Conservation (phyloP, 64 coral and sea anemone genomes). For the Actinia equina region DNA sequence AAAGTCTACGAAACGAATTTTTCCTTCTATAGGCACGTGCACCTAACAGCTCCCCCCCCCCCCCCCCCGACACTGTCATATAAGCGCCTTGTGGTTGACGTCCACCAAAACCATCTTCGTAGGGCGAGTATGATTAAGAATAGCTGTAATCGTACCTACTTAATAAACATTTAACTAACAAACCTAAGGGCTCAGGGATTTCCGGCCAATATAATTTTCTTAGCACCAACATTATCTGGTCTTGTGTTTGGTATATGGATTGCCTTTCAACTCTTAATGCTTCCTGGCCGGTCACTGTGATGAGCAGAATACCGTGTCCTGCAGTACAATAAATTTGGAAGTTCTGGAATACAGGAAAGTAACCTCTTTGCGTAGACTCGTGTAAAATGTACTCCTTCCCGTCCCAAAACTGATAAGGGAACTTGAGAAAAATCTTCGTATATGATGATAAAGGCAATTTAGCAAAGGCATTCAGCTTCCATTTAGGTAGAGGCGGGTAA, state of each 20-base stretch:
- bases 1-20: too few species aligned
- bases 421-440: slow-evolving; percentile 62
- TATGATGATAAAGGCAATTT: slow-evolving; percentile 40
- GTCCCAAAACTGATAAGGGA: slow-evolving; percentile 52
- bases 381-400: slow-evolving; percentile 17
- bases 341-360: slow-evolving; percentile 52
- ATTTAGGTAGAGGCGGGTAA: slow-evolving; percentile 21
- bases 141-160: too few species aligned
- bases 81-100: too few species aligned
- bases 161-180: too few species aligned
- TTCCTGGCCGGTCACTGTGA: slow-evolving; percentile 34
- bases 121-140: too few species aligned
- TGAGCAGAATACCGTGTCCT: not conserved
- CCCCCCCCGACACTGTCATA: too few species aligned
- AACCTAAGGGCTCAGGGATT: slow-evolving; percentile 27
- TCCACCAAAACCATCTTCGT: too few species aligned
- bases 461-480: slow-evolving; percentile 48
- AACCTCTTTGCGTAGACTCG: slow-evolving; percentile 11
- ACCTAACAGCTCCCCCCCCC: too few species aligned
- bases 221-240: slow-evolving; percentile 18
- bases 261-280: slow-evolving; percentile 25
- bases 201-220: not conserved
- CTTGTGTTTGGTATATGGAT: slow-evolving; percentile 6
- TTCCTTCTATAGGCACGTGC: too few species aligned
- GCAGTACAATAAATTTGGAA: not conserved